Percentiles rank a stretch among this genome's conserved stretches.
Evolutionary conservation across 1,140 invertebrate genomes (phyloP).

Genomic region (Berghia stephanieae): DNA sequence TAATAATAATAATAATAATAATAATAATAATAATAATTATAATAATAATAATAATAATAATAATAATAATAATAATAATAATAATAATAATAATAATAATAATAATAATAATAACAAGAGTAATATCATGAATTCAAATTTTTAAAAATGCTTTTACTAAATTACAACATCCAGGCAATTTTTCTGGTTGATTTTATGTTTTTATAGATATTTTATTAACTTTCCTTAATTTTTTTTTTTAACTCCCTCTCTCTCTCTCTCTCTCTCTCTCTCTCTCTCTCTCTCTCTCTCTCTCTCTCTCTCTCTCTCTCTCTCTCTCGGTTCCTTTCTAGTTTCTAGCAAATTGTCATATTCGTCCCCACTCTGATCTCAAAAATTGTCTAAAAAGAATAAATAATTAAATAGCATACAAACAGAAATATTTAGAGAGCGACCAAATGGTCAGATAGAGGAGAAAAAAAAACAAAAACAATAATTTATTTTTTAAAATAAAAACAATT

Average conservation of each 20-base stretch:
- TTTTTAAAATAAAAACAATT: too few species aligned
- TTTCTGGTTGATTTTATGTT: neutral
- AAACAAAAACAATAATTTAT: too few species aligned
- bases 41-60: neutral
- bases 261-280: neutral
- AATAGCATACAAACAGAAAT: too few species aligned
- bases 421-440: too few species aligned
- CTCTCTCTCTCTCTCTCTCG: neutral
- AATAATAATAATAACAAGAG: conserved; percentile 15
- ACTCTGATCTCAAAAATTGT: too few species aligned
- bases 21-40: neutral
- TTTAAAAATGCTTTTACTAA: neutral
- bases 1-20: conserved; percentile 14
- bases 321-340: neutral
- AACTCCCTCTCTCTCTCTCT: neutral
- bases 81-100: conserved; percentile 16
- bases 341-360: neutral
- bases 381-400: too few species aligned
- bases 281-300: neutral
- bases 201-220: neutral
- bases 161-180: neutral
- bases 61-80: conserved; percentile 19
- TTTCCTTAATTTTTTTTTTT: neutral
- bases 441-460: too few species aligned
- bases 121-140: neutral